Evolutionary conservation across 2,797 vertebrate genomes (phyloP).

Genomic region (Lacerta viridis): DNA sequence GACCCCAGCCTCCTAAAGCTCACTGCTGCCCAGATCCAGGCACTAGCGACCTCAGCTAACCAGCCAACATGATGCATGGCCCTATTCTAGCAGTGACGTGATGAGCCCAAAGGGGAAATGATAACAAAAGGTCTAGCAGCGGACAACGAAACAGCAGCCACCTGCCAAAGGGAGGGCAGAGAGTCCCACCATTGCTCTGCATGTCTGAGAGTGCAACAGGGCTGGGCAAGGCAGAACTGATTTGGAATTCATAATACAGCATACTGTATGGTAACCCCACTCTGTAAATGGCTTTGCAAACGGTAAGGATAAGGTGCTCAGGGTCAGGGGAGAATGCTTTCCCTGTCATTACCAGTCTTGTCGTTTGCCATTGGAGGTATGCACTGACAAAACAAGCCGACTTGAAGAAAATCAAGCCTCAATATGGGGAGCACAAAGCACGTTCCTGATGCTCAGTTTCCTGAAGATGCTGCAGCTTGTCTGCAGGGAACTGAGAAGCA

Average conservation of each 20-base stretch:
- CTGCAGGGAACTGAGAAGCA: neutral
- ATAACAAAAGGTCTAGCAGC: neutral
- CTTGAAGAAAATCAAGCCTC: neutral
- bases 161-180: neutral
- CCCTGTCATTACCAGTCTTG: neutral
- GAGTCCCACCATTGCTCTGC: neutral
- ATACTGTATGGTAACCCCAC: neutral
- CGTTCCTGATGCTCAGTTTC: neutral
- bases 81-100: neutral
- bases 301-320: neutral
- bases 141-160: neutral
- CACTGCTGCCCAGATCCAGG: neutral
- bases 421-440: neutral
- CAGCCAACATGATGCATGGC: neutral
- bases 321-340: neutral
- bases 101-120: neutral
- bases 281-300: neutral
- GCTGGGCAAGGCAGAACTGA: neutral
- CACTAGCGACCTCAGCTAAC: neutral
- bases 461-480: neutral
- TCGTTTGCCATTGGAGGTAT: neutral
- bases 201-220: neutral
- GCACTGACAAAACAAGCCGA: accelerated
- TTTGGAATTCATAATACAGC: neutral
- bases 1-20: neutral